phyloP scores from a whole-genome alignment of 2,797 vertebrate genomes.

The Dermochelys coriacea region DNA sequence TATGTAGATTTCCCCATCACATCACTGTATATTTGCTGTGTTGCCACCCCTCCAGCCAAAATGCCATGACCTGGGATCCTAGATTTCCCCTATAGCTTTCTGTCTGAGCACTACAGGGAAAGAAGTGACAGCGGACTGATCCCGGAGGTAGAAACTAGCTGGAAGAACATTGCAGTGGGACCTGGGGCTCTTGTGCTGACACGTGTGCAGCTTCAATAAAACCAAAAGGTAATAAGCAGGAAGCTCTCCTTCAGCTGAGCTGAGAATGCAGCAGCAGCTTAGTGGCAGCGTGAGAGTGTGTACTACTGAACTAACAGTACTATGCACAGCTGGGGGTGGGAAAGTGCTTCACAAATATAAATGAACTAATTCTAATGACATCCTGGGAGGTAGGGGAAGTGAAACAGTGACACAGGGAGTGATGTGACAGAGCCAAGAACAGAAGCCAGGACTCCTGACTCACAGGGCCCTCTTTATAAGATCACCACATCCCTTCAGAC shows the following conservation, averaged over 20 bases:
- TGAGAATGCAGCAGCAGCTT: conserved; percentile 8
- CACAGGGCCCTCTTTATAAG: not conserved
- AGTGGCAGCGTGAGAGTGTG: not conserved
- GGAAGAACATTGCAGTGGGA: not conserved
- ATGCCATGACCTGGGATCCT: not conserved
- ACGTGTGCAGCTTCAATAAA: conserved; percentile 8
- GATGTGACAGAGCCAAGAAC: not conserved
- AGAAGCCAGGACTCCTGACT: not conserved
- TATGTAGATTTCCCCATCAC: not conserved
- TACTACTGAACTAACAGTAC: not conserved
- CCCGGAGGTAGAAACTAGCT: not conserved
- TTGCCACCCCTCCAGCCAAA: conserved; percentile 28
- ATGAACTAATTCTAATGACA: not conserved
- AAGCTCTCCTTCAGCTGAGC: conserved; percentile 17
- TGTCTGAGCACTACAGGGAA: not conserved
- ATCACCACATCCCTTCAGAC: not conserved
- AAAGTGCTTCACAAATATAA: not conserved
- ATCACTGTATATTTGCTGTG: not conserved
- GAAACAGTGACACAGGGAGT: not conserved
- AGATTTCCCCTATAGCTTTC: not conserved
- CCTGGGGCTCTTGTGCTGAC: not conserved
- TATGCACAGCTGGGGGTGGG: not conserved
- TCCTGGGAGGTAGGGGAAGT: not conserved
- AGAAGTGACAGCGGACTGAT: not conserved
- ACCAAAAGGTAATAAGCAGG: not conserved